These are phyloP conservation scores for Alcis repandata DNA, from an alignment of 2,888 invertebrate genomes.

Conservation along the genomic window DNA sequence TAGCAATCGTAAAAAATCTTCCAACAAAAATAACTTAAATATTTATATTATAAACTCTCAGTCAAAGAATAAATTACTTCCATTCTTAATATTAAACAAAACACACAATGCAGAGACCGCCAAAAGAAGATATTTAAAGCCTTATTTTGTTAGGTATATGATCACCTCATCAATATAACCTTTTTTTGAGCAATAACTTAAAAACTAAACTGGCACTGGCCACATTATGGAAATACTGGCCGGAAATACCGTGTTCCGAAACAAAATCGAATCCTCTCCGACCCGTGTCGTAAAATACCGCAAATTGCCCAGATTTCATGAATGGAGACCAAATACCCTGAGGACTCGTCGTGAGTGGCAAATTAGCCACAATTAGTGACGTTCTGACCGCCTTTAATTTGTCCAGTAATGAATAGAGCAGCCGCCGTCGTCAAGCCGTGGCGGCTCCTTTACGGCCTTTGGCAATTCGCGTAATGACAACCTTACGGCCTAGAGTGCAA, in stretches of 20 bases:
- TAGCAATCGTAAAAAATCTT: too few relatives aligned
- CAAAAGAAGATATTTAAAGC: neutral
- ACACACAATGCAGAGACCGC: too few relatives aligned
- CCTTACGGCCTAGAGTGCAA: conserved; percentile 68
- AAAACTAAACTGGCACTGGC: neutral
- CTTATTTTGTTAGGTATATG: neutral
- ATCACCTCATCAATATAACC: neutral
- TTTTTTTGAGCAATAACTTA: neutral
- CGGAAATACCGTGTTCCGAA: conserved; percentile 48
- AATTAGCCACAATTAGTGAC: conserved; percentile 66
- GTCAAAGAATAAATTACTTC: too few relatives aligned
- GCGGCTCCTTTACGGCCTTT: conserved; percentile 65
- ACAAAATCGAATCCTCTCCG: conserved; percentile 41
- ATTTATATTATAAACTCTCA: too few relatives aligned
- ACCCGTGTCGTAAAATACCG: conserved; percentile 35
- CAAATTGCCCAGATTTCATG: conserved; percentile 45
- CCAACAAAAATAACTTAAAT: too few relatives aligned
- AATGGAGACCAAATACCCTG: conserved; percentile 45
- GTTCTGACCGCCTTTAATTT: conserved; percentile 61
- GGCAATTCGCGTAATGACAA: conserved; percentile 62
- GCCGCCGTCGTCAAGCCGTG: conserved; percentile 47
- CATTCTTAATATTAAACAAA: too few relatives aligned
- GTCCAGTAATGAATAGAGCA: conserved; percentile 68
- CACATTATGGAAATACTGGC: conserved; percentile 19
- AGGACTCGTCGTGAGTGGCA: conserved; percentile 43